These are phyloP conservation scores for Coregonus suidteri DNA, from an alignment of 2,797 vertebrate species.

Conservation along the genomic window DNA sequence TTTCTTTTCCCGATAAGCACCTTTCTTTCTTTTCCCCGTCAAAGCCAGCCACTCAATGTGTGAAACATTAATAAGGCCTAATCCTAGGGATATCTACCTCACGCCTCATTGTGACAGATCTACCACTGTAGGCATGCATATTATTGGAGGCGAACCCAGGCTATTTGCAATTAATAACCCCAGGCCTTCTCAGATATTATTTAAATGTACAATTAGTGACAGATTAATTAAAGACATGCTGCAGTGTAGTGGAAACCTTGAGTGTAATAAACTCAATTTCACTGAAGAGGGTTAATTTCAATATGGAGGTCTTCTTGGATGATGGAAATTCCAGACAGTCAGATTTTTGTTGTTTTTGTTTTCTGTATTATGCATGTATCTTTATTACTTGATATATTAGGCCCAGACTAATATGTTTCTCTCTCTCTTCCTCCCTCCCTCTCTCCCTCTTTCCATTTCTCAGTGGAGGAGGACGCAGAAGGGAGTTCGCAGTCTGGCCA, in stretches of 20 bases:
- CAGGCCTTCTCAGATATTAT: slow-evolving; percentile 58
- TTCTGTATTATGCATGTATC: not conserved
- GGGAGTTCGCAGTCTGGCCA: slow-evolving; percentile 90
- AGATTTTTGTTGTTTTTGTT: no score
- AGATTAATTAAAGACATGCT: slow-evolving; percentile 76
- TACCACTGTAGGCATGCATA: not conserved
- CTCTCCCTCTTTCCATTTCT: slow-evolving; percentile 6
- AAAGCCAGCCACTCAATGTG: slow-evolving; percentile 42
- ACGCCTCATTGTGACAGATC: slow-evolving; percentile 33
- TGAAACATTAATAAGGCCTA: slow-evolving; percentile 55
- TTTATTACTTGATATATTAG: not conserved
- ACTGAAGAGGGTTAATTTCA: slow-evolving; percentile 60
- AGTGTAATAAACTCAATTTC: slow-evolving; percentile 69
- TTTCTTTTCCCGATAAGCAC: slow-evolving; percentile 44
- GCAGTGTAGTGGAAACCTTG: slow-evolving; percentile 52
- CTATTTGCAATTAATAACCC: slow-evolving; percentile 67
- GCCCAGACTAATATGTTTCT: not conserved
- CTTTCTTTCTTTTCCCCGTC: slow-evolving; percentile 51
- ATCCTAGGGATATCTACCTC: slow-evolving; percentile 66
- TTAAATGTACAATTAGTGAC: slow-evolving; percentile 77
- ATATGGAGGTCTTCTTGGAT: slow-evolving; percentile 36
- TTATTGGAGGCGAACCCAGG: not conserved
- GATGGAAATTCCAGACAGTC: not conserved
- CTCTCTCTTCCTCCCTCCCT: slow-evolving; percentile 13
- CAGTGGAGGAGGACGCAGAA: slow-evolving; percentile 97